These are phyloP conservation scores for Whitmania pigra DNA, from an alignment of 1,140 invertebrate species.

Conservation along the genomic window DNA sequence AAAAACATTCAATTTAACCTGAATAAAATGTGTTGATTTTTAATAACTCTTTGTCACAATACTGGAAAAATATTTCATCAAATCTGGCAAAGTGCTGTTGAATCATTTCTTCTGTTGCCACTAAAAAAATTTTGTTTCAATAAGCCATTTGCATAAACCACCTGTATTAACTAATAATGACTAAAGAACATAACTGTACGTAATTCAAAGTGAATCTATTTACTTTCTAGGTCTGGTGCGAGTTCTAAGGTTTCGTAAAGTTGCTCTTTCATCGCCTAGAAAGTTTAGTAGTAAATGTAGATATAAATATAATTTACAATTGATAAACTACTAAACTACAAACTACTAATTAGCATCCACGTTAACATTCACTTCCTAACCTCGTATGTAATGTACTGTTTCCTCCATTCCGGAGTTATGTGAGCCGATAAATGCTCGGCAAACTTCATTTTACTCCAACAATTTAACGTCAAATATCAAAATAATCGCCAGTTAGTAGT, in stretches of 20 bases:
- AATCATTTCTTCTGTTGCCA: conserved; percentile 3
- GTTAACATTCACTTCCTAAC: conserved; percentile 43
- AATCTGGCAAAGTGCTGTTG: conserved; percentile 73
- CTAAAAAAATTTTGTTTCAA: too few relatives aligned
- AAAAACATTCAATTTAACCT: conserved; percentile 46
- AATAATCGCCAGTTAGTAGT: background rate
- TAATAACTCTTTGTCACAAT: conserved; percentile 82
- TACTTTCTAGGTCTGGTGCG: conserved; percentile 38
- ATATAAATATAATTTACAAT: background rate
- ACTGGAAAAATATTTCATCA: conserved; percentile 88
- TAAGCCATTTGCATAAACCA: background rate
- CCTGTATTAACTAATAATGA: conserved; percentile 5
- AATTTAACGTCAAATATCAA: background rate
- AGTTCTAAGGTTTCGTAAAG: conserved; percentile 38
- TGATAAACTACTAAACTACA: background rate
- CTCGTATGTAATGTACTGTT: conserved; percentile 97
- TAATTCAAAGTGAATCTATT: conserved; percentile 7
- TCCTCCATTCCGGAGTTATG: conserved; percentile 95
- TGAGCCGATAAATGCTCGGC: conserved; percentile 86
- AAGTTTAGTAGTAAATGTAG: background rate
- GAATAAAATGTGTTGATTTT: conserved; percentile 96
- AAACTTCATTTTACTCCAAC: conserved; percentile 67
- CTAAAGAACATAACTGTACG: background rate
- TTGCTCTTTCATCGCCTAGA: conserved; percentile 38
- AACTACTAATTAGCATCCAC: too few relatives aligned